phyloP scores from a whole-genome alignment of 2,888 invertebrate species.

The Leptinotarsa peninsularis region DNA sequence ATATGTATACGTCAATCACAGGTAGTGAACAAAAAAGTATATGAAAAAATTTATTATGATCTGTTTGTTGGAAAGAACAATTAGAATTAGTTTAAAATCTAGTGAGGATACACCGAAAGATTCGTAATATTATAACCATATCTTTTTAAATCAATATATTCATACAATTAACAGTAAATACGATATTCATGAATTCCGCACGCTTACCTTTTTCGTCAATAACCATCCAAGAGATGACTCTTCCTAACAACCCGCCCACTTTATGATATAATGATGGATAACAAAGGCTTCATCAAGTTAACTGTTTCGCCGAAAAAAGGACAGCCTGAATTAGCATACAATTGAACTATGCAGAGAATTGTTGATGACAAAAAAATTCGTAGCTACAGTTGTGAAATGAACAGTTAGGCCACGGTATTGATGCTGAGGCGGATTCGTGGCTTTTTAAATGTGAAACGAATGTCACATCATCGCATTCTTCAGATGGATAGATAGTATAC shows the following conservation, averaged over 20 bases:
- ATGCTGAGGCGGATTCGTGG: slow-evolving; percentile 13
- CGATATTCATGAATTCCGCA: no score
- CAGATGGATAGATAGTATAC: slow-evolving; percentile 3
- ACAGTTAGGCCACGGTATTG: slow-evolving; percentile 24
- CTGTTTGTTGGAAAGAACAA: no score
- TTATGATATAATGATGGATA: slow-evolving; percentile 16
- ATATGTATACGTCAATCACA: no score
- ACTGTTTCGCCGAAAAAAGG: slow-evolving; percentile 39
- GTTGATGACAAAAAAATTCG: slow-evolving; percentile 39
- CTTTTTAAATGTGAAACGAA: slow-evolving; percentile 12
- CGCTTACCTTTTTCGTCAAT: not conserved
- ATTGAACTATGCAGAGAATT: slow-evolving; percentile 36
- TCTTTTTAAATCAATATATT: no score
- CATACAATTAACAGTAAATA: no score
- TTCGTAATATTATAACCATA: no score
- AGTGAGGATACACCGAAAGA: no score
- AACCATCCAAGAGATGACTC: not conserved
- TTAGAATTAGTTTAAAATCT: no score
- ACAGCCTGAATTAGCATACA: slow-evolving; percentile 42
- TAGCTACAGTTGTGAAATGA: slow-evolving; percentile 26
- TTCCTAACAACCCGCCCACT: not conserved
- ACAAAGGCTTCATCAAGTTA: slow-evolving; percentile 29
- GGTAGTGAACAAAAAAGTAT: no score
- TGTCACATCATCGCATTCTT: slow-evolving; percentile 11
- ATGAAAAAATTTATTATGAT: no score